Conservation (phyloP, 2,797 vertebrate genomes). For the Enteromius unitaeniatus region DNA sequence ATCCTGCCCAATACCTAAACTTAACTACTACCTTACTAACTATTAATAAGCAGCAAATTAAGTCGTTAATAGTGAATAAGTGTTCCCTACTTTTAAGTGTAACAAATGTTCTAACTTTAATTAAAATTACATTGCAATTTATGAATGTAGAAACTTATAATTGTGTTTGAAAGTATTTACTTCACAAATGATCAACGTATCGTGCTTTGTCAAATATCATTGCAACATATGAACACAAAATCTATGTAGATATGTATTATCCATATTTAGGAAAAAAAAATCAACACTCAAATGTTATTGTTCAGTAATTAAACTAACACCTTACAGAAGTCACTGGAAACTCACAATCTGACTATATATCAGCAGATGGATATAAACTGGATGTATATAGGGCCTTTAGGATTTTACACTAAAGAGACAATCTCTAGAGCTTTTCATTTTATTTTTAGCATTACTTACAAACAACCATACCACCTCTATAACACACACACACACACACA, state of each 20-base stretch:
- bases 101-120: neutral
- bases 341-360: neutral
- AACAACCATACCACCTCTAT: conserved; percentile 66
- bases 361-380: neutral
- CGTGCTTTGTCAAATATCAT: neutral
- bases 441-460: conserved; percentile 7
- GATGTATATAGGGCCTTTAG: neutral
- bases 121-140: neutral
- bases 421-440: neutral
- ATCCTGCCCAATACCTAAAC: too few species aligned
- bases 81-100: too few species aligned
- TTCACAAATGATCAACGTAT: neutral
- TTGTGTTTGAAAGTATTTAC: neutral
- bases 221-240: neutral
- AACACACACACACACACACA: conserved; percentile 38
- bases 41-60: too few species aligned
- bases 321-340: neutral
- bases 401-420: neutral
- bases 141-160: neutral
- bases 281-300: neutral
- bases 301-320: neutral
- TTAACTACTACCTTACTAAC: too few species aligned
- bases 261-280: neutral
- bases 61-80: too few species aligned
- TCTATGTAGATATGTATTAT: neutral